Evolutionary conservation across 2,113 vertebrate genomes (phyloP).

Genomic region (Tonatia bakeri): DNA sequence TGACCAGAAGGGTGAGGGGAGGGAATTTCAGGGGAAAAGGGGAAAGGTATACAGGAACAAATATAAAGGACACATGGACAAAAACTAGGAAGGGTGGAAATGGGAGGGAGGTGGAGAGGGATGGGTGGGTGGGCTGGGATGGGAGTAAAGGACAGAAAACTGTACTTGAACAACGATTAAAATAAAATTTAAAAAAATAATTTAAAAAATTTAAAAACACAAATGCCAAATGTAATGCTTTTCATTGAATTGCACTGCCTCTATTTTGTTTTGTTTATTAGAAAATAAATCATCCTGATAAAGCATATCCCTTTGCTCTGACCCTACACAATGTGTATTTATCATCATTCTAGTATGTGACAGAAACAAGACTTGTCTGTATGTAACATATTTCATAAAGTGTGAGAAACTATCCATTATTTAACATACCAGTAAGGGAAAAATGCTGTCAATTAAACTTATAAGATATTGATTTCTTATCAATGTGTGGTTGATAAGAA

Average conservation of each 20-base stretch:
- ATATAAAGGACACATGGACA: too few species aligned
- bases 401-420: background rate
- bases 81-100: too few species aligned
- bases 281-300: background rate
- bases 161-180: too few species aligned
- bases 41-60: too few species aligned
- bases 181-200: too few species aligned
- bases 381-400: background rate
- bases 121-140: too few species aligned
- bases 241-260: background rate
- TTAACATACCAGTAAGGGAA: background rate
- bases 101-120: too few species aligned
- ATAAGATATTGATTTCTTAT: background rate
- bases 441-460: background rate
- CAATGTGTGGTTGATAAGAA: background rate
- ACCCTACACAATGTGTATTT: background rate
- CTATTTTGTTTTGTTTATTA: background rate
- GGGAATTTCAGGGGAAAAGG: too few species aligned
- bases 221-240: background rate
- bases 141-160: too few species aligned
- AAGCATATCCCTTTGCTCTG: background rate
- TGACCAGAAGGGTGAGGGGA: too few species aligned
- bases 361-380: background rate
- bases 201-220: background rate
- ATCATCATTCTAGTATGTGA: background rate